A percentile compares a stretch with the other conserved stretches of the same genome.
Evolutionary conservation across 2,113 vertebrate genomes (phyloP).

Genomic region (Gallinago jamesoni): DNA sequence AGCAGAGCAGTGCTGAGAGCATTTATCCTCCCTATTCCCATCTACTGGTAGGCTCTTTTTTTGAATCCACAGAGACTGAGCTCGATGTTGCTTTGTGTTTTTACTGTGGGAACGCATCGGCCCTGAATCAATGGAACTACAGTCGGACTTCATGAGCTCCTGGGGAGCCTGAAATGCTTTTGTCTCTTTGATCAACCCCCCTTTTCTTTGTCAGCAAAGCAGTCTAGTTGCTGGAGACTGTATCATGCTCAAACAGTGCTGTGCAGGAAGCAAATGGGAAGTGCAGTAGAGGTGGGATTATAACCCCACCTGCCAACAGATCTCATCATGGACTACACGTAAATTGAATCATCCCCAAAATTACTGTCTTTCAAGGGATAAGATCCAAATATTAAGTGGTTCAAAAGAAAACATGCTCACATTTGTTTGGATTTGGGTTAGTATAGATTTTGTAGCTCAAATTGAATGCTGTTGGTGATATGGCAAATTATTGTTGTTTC

Average conservation of each 20-base stretch:
- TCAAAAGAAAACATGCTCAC: rapidly evolving
- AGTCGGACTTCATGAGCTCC: background rate
- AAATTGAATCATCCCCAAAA: background rate
- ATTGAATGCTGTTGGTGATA: background rate
- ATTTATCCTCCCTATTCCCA: background rate
- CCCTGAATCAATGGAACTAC: background rate
- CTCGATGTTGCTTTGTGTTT: background rate
- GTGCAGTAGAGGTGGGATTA: background rate
- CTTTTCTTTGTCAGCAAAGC: background rate
- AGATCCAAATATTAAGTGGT: background rate
- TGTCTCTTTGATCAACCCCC: slow-evolving; percentile 22
- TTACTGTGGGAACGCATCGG: background rate
- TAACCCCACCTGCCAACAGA: background rate
- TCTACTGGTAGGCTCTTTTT: background rate
- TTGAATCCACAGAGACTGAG: background rate
- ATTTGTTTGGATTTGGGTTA: background rate
- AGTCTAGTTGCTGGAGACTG: background rate
- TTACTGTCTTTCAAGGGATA: background rate
- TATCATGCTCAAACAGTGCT: background rate
- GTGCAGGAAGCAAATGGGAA: background rate
- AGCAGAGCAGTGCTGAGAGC: background rate
- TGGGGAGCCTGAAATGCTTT: slow-evolving; percentile 44
- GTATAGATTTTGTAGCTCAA: background rate
- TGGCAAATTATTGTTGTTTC: background rate
- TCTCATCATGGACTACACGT: rapidly evolving